These are phyloP conservation scores for Bryconaethiops microstoma DNA, from an alignment of 2,797 vertebrate species.

Conservation along the genomic window DNA sequence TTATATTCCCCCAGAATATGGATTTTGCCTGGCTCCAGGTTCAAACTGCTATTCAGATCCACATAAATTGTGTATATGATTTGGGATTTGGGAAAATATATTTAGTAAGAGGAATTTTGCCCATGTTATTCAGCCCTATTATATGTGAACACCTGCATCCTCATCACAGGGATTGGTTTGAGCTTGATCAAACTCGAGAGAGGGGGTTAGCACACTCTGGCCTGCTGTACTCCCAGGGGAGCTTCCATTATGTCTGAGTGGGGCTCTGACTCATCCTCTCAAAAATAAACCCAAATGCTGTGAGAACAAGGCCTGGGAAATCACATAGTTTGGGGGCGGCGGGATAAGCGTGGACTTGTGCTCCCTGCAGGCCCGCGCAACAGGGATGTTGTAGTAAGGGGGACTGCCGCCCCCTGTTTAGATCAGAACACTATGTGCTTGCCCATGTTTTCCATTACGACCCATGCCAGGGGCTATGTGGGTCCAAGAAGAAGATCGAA, in stretches of 20 bases:
- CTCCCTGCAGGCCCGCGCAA: constrained; percentile 38
- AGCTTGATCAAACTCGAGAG: constrained; percentile 47
- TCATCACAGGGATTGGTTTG: neutral
- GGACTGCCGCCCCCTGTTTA: constrained; percentile 57
- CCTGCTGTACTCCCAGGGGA: constrained; percentile 73
- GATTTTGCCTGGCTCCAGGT: neutral
- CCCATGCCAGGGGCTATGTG: constrained; percentile 42
- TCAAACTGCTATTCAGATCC: neutral
- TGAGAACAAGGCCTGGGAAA: constrained; percentile 85
- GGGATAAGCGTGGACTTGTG: constrained; percentile 56
- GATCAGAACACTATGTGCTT: constrained; percentile 63
- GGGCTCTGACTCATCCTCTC: constrained; percentile 78
- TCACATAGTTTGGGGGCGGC: constrained; percentile 64
- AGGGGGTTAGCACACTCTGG: constrained; percentile 50
- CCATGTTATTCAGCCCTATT: neutral
- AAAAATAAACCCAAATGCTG: constrained; percentile 84
- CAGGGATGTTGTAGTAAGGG: constrained; percentile 56
- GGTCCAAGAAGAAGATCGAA: constrained; percentile 52
- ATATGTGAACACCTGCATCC: constrained; percentile 39
- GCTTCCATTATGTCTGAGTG: constrained; percentile 68
- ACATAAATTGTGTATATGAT: neutral
- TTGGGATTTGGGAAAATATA: neutral
- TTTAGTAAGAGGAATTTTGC: neutral
- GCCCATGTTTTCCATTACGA: constrained; percentile 66
- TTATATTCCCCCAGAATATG: neutral